Base-by-base conservation (phyloP, 1,140 invertebrate species). In the Zaprionus nigranus region DNA sequence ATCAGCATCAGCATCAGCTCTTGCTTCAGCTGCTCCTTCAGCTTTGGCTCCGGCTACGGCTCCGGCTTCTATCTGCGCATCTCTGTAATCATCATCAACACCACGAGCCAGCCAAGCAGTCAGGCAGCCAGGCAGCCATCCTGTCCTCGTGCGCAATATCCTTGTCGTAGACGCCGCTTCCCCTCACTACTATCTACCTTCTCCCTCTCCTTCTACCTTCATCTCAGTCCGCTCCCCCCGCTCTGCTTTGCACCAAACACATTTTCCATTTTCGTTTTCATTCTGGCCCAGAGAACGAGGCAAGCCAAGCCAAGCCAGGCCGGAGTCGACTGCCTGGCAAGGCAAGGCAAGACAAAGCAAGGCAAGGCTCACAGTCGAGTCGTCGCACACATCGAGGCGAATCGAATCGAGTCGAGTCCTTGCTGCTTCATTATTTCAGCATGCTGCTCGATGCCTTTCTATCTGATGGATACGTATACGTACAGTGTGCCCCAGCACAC, bases 231-330 rank as follows among this genome's bases (percentile, higher is more conserved):
- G 20, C 46, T 36, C 15, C 20, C 20, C 24, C n/a, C 30, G 30
- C 56, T 51, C 54, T 26, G 38, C 49, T 49, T 66, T 66, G 61
- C 63, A 40, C 34, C 56, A 75, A 58, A 75, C 30, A 77, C 72
- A 88, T 90, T 84, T 88, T 90, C 84, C 84, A 88, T 88, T 88
- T 88, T 88, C 85, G 84, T 88, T 88, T 88, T 90, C 84, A 88
- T 90, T 84, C 65, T 90, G 84, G 81, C 78, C 60, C 60, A 69
- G 65, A 72, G 68, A 76, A 54, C 73, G 34, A 28, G 54, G 40
- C 66, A 63, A 24, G 53, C 54, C 61, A 64, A 28, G 26, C 63
- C 64, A 65, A 65, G 51, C 46, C 46, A 53, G 26, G 9, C 30
- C 30, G 9, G 30, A 65, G 62, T 22, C 63, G 54, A 58, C 17